These are phyloP conservation scores for Steromphala cineraria DNA, from an alignment of 2,888 invertebrate genomes.

Conservation along the genomic window DNA sequence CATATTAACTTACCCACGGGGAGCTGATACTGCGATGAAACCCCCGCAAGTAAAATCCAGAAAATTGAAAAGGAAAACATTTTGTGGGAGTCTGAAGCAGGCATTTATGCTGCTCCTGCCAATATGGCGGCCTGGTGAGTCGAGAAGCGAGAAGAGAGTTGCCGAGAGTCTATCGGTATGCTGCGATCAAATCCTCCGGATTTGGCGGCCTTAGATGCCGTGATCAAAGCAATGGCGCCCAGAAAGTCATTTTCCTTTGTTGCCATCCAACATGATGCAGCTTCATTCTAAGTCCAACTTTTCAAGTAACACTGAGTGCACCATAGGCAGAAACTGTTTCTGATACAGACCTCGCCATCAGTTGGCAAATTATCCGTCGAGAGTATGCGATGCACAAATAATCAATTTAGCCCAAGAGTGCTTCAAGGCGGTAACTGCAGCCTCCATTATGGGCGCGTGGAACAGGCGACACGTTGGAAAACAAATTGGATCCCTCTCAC, in stretches of 20 bases:
- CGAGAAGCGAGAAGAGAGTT: conserved; percentile 11
- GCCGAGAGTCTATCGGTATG: conserved; percentile 14
- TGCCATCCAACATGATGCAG: background rate
- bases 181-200: background rate
- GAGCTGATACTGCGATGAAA: background rate
- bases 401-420: conserved; percentile 19
- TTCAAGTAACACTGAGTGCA: background rate
- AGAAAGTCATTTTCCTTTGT: conserved; percentile 4
- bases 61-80: conserved; percentile 15
- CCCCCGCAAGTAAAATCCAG: conserved; percentile 7
- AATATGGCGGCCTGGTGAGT: background rate
- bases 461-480: conserved; percentile 11
- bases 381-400: conserved; percentile 17
- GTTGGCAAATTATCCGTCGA: conserved; percentile 10
- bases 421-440: background rate
- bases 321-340: background rate
- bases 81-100: conserved; percentile 5
- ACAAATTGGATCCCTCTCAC: background rate
- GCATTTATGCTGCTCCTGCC: background rate
- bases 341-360: conserved; percentile 15
- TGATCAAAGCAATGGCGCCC: background rate
- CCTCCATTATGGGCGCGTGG: background rate
- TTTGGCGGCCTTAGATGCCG: background rate
- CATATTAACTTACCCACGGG: conserved; percentile 8
- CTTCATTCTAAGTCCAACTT: conserved; percentile 8